These are phyloP conservation scores for Stenurella melanura DNA, from an alignment of 2,888 invertebrate genomes.

Conservation along the genomic window DNA sequence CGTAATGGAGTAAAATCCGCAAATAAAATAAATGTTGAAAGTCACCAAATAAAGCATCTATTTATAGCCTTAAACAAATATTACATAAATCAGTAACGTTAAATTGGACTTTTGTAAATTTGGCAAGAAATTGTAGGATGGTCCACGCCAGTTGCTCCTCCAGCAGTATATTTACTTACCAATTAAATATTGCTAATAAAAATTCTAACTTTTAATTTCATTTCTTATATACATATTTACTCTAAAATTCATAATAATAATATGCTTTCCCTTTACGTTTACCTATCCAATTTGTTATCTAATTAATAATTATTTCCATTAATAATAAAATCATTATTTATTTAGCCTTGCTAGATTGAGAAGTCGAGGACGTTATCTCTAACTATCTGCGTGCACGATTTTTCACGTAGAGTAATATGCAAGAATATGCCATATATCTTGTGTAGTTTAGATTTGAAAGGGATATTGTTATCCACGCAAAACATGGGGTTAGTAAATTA, in stretches of 20 bases:
- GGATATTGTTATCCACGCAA: background rate
- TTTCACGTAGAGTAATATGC: background rate
- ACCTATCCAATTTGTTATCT: background rate
- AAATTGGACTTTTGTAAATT: too few relatives aligned
- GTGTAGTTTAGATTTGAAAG: background rate
- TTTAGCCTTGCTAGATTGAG: background rate
- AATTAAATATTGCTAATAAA: too few relatives aligned
- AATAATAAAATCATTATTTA: background rate
- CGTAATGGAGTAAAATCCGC: too few relatives aligned
- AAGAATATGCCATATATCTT: background rate
- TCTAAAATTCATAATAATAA: background rate
- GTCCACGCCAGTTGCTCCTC: too few relatives aligned
- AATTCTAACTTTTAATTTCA: too few relatives aligned
- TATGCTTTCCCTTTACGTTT: background rate
- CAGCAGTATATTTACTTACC: too few relatives aligned
- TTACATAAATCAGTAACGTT: too few relatives aligned
- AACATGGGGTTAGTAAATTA: background rate
- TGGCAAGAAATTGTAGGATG: too few relatives aligned
- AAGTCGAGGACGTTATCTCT: background rate
- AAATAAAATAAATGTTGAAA: too few relatives aligned
- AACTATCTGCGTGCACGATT: background rate
- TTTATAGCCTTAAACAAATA: too few relatives aligned
- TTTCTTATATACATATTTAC: background rate
- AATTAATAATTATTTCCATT: background rate
- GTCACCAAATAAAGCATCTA: too few relatives aligned